Conservation (phyloP, 2,797 vertebrate species). For the Catharus ustulatus region DNA sequence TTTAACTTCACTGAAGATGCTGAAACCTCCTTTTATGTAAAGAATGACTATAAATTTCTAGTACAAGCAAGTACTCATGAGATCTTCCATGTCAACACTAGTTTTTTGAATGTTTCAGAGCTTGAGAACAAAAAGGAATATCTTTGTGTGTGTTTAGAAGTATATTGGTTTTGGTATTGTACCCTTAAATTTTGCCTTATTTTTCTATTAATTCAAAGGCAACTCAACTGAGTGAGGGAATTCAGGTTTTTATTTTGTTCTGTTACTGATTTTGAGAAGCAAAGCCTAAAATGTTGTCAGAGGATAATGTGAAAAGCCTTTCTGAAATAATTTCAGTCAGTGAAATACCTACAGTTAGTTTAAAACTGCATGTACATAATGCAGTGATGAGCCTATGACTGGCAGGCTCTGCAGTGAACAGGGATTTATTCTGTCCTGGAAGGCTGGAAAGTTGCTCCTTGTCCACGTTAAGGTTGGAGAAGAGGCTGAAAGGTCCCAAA, state of each 20-base stretch:
- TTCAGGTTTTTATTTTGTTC: neutral
- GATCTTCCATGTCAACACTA: neutral
- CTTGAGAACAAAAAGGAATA: neutral
- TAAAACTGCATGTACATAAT: fast-evolving
- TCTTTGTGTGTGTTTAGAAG: neutral
- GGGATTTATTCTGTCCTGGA: neutral
- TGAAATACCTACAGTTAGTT: neutral
- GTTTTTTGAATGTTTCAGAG: neutral
- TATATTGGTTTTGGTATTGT: neutral
- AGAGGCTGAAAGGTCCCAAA: neutral
- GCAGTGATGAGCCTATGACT: neutral
- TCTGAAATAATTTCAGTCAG: neutral
- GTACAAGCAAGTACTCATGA: neutral
- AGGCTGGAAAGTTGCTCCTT: neutral
- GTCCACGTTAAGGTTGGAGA: neutral
- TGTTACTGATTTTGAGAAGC: neutral
- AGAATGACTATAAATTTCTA: neutral
- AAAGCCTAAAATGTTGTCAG: neutral
- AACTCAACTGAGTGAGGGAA: neutral
- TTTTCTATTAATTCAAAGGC: neutral
- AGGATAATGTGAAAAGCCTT: neutral
- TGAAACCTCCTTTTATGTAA: constrained; percentile 2
- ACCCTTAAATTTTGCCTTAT: neutral
- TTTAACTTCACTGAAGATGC: constrained; percentile 6
- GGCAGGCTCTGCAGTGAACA: neutral